Conservation (phyloP, 2,888 invertebrate genomes). For the Melitaea athalia region DNA sequence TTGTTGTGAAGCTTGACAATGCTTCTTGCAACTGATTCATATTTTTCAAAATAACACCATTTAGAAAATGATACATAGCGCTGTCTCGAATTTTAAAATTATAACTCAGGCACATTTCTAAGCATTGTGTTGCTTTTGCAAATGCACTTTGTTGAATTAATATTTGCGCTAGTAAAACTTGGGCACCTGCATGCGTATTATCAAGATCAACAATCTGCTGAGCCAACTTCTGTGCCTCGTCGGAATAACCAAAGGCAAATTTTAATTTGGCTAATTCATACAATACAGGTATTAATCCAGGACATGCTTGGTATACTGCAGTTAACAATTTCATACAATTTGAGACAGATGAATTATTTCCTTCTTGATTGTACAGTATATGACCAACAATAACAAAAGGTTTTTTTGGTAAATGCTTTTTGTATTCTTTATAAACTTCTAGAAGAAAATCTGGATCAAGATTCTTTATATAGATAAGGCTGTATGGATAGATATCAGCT, state of each 20-base stretch:
- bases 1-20: conserved; percentile 88
- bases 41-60: conserved; percentile 91
- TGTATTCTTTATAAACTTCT: conserved; percentile 88
- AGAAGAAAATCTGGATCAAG: conserved; percentile 94
- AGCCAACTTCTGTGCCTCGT: conserved; percentile 86
- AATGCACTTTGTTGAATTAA: conserved; percentile 87
- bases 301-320: conserved; percentile 89
- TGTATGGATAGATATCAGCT: conserved; percentile 84
- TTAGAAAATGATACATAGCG: conserved; percentile 93
- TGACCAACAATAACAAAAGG: conserved; percentile 76
- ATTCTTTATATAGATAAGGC: conserved; percentile 86
- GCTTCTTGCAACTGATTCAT: conserved; percentile 87
- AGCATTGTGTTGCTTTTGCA: conserved; percentile 90
- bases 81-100: conserved; percentile 96
- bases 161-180: conserved; percentile 93
- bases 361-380: conserved; percentile 70
- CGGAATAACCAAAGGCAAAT: conserved; percentile 89
- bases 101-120: conserved; percentile 95
- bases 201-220: conserved; percentile 89
- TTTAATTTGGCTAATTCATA: conserved; percentile 90
- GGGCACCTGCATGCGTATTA: conserved; percentile 90
- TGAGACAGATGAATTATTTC: conserved; percentile 72
- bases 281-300: conserved; percentile 87
- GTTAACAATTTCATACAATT: conserved; percentile 86
- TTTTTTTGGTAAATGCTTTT: conserved; percentile 87